phyloP scores from a whole-genome alignment of 2,113 vertebrate genomes.

The Lepus americanus region DNA sequence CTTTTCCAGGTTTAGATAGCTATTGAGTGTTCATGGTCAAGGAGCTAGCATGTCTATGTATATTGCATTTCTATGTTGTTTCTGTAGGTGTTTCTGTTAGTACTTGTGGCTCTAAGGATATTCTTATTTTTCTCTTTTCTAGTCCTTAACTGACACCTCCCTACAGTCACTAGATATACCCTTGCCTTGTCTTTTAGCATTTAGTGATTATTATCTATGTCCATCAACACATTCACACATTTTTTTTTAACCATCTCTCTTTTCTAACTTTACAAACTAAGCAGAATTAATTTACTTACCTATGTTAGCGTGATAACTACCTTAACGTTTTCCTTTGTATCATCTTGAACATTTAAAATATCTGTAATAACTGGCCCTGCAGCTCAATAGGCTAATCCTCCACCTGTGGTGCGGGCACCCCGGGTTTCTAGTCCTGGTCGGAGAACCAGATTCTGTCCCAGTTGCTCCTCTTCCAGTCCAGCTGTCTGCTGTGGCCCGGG shows the following conservation, averaged over 20 bases:
- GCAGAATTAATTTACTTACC: not conserved
- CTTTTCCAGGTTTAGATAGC: not conserved
- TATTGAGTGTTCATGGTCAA: not conserved
- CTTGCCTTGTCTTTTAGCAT: not conserved
- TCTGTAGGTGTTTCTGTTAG: not conserved
- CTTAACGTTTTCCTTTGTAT: constrained; percentile 8
- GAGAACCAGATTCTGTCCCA: too few relatives aligned
- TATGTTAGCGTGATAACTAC: not conserved
- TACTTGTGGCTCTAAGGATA: not conserved
- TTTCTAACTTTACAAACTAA: constrained; percentile 6
- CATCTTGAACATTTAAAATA: not conserved
- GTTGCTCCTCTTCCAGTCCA: too few relatives aligned
- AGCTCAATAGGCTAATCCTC: too few relatives aligned
- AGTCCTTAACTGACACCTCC: not conserved
- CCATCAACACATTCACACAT: not conserved
- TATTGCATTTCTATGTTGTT: not conserved
- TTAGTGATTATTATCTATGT: not conserved
- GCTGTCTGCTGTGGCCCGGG: too few relatives aligned
- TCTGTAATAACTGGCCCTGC: not conserved
- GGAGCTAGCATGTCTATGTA: too few relatives aligned
- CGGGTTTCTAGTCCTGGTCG: too few relatives aligned
- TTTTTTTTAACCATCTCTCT: not conserved
- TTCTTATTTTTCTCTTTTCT: not conserved
- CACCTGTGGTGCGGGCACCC: too few relatives aligned
- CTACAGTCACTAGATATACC: not conserved